Conservation (phyloP, 2,888 invertebrate species). For the Amphimallon solstitiale region DNA sequence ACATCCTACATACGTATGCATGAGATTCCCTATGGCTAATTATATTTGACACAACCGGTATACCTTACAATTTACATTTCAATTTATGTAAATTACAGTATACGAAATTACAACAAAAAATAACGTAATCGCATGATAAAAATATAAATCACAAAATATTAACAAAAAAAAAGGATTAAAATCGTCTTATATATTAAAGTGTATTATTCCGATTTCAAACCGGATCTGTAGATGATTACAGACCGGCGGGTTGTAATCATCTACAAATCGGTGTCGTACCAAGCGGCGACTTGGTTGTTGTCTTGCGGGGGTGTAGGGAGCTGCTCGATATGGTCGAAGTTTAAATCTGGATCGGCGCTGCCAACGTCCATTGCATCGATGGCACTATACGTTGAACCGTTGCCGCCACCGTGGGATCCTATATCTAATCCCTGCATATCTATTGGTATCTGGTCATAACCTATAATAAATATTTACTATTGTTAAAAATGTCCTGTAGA, state of each 20-base stretch:
- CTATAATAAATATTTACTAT: constrained; percentile 70
- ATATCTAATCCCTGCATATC: constrained; percentile 96
- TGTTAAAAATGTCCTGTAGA: too few species aligned
- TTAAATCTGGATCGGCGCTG: constrained; percentile 78
- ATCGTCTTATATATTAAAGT: neutral
- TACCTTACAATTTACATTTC: neutral
- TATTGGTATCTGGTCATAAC: constrained; percentile 98
- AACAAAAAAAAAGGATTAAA: constrained; percentile 12
- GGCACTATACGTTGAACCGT: constrained; percentile 76
- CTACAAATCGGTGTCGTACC: constrained; percentile 97
- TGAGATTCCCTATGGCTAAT: too few species aligned
- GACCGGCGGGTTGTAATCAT: constrained; percentile 10
- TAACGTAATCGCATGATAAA: neutral
- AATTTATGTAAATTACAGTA: neutral
- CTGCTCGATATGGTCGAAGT: constrained; percentile 82
- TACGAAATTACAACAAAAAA: neutral
- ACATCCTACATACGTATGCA: too few species aligned
- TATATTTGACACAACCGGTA: too few species aligned
- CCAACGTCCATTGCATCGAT: constrained; percentile 90
- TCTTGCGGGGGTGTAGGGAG: constrained; percentile 86
- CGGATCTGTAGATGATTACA: neutral
- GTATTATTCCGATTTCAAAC: too few species aligned
- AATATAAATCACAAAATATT: neutral
- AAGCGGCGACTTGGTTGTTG: constrained; percentile 92
- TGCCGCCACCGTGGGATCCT: constrained; percentile 73